Evolutionary conservation across 2,113 vertebrate genomes (phyloP), one percentile per base, ranked within the genome.

Genomic region (Lampris incognitus): DNA sequence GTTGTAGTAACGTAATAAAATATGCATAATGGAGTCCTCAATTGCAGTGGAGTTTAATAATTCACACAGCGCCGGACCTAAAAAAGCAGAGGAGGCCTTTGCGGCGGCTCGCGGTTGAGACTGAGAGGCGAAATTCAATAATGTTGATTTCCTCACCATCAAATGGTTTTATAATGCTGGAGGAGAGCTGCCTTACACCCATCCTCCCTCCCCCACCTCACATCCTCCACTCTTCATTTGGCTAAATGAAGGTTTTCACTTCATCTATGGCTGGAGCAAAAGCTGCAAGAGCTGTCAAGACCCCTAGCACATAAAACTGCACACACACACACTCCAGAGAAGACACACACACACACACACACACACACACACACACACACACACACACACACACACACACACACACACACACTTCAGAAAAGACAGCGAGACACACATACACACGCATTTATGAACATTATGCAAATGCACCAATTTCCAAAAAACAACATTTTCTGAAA

Each of bases 1-100:
- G 69, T 56, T 74, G 79, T 83, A 75, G 75, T 88, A 87, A 88
- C 72, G 72, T 81, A 82, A 88, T 89, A 76, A 85, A 86, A 89
- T 81, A 83, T 81, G 58, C 85, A 88, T 87, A 63, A 83, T 68
- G 48, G 54, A 69, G 52, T 39, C 9, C 62, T 69, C 69, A 64
- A 69, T 85, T 82, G 82, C 71, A 76, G 62, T 61, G 74, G 66
- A 51, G 73, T 85, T 88, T 62, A 85, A 89, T 90, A 89, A 89
- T 86, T 88, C 65, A 89, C 64, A 65, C 55, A 57, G 60, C 69
- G 62, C 41, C 69, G 60, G 60, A 82, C 68, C 13, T 56, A 69
- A 75, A 84, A 69, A 60, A 68, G 67, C 62, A 42, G 50, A 63
- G 50, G 9, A 40, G 63, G n/a, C 5, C 24, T 8, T 10, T 49